Percentiles rank a stretch among this genome's conserved stretches.
phyloP scores from a whole-genome alignment of 2,888 invertebrate genomes.

The Chrysotoxum bicinctum region DNA sequence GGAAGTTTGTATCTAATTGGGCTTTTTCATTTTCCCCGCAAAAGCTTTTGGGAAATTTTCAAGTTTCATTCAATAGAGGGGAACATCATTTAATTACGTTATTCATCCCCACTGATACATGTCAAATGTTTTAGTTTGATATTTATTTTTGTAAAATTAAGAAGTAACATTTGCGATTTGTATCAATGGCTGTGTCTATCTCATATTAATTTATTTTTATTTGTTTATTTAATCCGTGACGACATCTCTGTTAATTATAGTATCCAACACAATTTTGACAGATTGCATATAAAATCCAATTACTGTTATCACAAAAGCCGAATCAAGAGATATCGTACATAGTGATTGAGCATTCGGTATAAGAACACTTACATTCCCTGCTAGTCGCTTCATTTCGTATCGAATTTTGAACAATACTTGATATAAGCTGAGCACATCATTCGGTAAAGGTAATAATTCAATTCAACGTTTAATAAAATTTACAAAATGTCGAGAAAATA shows the following conservation, averaged over 20 bases:
- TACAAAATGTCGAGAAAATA: background rate
- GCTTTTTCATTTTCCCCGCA: background rate
- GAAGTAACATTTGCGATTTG: constrained; percentile 5
- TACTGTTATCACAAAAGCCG: constrained; percentile 54
- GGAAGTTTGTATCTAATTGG: background rate
- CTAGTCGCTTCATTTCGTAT: constrained; percentile 20
- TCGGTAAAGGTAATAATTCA: constrained; percentile 41
- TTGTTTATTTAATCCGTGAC: constrained; percentile 2
- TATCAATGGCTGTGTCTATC: background rate
- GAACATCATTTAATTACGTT: background rate
- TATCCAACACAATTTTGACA: background rate
- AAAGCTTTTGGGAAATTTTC: background rate
- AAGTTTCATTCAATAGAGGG: background rate
- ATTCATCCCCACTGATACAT: background rate
- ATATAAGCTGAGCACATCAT: background rate
- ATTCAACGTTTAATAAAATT: background rate
- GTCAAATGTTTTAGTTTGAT: background rate
- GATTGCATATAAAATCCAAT: constrained; percentile 4
- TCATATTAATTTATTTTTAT: background rate
- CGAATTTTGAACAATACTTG: constrained; percentile 9
- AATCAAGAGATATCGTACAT: constrained; percentile 39
- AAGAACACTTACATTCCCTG: constrained; percentile 29
- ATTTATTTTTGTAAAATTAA: constrained; percentile 2
- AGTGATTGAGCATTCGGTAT: constrained; percentile 43
- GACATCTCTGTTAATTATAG: background rate